Evolutionary conservation across 2,797 vertebrate genomes (phyloP).

Genomic region (Merluccius polli): DNA sequence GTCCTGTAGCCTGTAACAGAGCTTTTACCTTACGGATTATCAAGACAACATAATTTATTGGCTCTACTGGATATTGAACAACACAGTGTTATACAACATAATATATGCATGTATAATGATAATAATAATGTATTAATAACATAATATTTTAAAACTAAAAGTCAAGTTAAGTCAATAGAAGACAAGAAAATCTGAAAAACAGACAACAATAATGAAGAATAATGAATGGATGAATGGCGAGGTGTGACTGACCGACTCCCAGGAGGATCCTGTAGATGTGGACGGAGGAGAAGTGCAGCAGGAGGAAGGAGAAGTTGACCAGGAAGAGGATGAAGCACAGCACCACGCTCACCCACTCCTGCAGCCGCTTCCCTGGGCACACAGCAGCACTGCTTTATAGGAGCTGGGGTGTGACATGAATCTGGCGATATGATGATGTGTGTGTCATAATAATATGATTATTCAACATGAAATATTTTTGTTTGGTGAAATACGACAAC

Average conservation of each 20-base stretch:
- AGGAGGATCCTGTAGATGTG: conserved; percentile 68
- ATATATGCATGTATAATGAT: background rate
- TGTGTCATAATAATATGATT: too few relatives aligned
- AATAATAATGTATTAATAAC: too few relatives aligned
- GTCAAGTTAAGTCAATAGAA: too few relatives aligned
- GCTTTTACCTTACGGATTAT: too few relatives aligned
- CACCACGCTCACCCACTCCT: conserved; percentile 68
- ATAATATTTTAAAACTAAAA: too few relatives aligned
- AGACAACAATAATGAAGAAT: background rate
- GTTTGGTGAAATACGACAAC: too few relatives aligned
- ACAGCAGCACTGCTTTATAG: background rate
- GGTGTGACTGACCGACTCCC: conserved; percentile 51
- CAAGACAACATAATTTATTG: background rate
- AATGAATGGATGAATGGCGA: background rate
- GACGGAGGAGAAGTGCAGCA: conserved; percentile 68
- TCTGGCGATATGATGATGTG: too few relatives aligned
- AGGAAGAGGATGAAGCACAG: conserved; percentile 68
- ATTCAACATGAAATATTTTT: too few relatives aligned
- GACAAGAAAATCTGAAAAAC: background rate
- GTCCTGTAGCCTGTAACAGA: too few relatives aligned
- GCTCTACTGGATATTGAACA: background rate
- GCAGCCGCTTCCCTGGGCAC: conserved; percentile 59
- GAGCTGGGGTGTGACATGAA: too few relatives aligned
- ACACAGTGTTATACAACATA: conserved; percentile 1
- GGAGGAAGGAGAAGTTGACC: conserved; percentile 65